phyloP scores from a whole-genome alignment of 2,888 invertebrate genomes.

The Synanthedon myopaeformis region DNA sequence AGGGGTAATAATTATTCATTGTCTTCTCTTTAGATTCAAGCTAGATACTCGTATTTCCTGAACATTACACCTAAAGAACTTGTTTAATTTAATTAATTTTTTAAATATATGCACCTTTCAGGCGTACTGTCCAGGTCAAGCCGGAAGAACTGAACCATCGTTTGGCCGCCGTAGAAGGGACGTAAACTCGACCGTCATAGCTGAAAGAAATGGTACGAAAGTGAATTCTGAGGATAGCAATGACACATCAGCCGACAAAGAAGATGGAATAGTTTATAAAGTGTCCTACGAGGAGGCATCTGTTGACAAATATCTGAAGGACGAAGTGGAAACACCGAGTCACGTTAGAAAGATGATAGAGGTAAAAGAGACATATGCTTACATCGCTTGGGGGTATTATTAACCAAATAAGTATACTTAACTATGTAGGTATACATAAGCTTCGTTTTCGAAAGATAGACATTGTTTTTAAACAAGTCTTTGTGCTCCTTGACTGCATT shows the following conservation, averaged over 20 bases:
- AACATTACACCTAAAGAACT: too few species aligned
- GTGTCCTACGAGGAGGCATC: conserved; percentile 49
- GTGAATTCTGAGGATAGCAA: conserved; percentile 22
- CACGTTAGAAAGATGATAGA: conserved; percentile 92
- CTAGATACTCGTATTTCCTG: too few species aligned
- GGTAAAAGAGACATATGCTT: conserved; percentile 48
- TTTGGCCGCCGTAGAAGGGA: conserved; percentile 79
- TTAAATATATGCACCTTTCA: conserved; percentile 14
- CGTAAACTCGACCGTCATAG: conserved; percentile 43
- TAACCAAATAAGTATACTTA: not conserved
- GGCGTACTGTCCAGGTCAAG: conserved; percentile 86
- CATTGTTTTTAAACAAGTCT: too few species aligned
- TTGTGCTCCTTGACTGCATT: too few species aligned
- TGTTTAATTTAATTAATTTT: too few species aligned
- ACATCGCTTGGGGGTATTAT: too few species aligned
- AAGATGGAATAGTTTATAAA: conserved; percentile 37
- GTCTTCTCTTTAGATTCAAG: too few species aligned
- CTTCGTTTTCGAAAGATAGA: too few species aligned
- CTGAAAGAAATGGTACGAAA: conserved; percentile 37
- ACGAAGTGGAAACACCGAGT: conserved; percentile 74
- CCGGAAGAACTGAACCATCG: conserved; percentile 86
- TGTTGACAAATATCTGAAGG: conserved; percentile 58
- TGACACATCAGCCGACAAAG: conserved; percentile 24
- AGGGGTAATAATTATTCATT: too few species aligned
- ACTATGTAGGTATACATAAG: too few species aligned